Evolutionary conservation across 2,113 vertebrate genomes (phyloP).

Genomic region (Percina caprodes): DNA sequence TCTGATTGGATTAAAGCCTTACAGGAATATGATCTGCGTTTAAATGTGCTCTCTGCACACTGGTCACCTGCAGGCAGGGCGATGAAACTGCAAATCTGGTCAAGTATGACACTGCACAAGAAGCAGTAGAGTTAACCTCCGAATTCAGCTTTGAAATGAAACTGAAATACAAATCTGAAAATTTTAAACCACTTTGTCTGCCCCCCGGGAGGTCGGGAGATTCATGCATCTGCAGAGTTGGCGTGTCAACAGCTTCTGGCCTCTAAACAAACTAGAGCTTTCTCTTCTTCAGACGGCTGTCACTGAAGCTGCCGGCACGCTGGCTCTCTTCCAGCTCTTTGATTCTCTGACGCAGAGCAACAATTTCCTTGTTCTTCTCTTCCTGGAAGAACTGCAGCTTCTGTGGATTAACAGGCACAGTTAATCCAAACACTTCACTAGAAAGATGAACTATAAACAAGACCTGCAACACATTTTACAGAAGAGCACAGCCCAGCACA

Average conservation of each 20-base stretch:
- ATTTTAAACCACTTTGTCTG: not conserved
- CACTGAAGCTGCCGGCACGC: not conserved
- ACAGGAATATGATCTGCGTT: conserved; percentile 23
- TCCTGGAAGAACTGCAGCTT: conserved; percentile 77
- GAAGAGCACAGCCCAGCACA: not conserved
- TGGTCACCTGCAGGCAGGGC: conserved; percentile 25
- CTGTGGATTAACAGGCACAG: conserved; percentile 50
- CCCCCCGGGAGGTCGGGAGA: no score
- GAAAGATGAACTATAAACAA: not conserved
- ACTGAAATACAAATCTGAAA: not conserved
- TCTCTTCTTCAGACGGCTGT: conserved; percentile 57
- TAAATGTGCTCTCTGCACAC: conserved; percentile 31
- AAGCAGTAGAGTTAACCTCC: not conserved
- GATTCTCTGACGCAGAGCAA: conserved; percentile 70
- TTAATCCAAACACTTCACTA: conserved; percentile 1
- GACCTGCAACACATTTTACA: not conserved
- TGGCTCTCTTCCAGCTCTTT: conserved; percentile 72
- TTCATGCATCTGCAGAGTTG: not conserved
- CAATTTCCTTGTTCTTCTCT: conserved; percentile 75
- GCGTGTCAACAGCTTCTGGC: conserved; percentile 4
- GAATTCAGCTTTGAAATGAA: not conserved
- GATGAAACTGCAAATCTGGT: not conserved
- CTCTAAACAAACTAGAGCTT: conserved; percentile 34
- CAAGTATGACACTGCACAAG: not conserved
- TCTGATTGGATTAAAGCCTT: conserved; percentile 73